Conservation (phyloP, 2,888 invertebrate species). For the Emmelina monodactyla region DNA sequence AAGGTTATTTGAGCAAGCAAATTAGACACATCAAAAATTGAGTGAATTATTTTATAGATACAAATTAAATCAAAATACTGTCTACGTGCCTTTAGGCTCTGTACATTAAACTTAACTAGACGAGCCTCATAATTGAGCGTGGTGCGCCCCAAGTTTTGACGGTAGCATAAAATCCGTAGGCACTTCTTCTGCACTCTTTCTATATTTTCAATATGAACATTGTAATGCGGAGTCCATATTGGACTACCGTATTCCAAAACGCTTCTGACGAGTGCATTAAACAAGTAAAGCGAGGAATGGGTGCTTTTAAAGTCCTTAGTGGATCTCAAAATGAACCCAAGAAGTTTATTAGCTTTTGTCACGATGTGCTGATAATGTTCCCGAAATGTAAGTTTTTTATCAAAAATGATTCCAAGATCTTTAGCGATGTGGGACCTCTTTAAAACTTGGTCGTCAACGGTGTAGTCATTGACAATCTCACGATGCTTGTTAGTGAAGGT, state of each 20-base stretch:
- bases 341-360: too few species aligned
- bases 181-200: slow-evolving; percentile 5
- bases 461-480: too few species aligned
- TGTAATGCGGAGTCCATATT: not conserved
- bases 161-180: not conserved
- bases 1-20: not conserved
- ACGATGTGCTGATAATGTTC: too few species aligned
- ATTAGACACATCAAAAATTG: not conserved
- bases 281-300: not conserved
- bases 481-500: too few species aligned
- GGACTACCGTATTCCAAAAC: not conserved
- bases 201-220: slow-evolving; percentile 1
- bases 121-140: not conserved
- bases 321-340: too few species aligned
- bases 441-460: too few species aligned
- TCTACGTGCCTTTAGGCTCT: not conserved
- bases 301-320: too few species aligned
- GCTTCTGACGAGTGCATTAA: not conserved
- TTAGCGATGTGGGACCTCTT: too few species aligned
- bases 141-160: not conserved
- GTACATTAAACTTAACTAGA: not conserved
- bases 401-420: too few species aligned
- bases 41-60: not conserved
- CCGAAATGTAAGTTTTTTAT: too few species aligned
- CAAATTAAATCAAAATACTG: not conserved